Conservation (phyloP, 2,888 invertebrate genomes). For the Volucella inflata region DNA sequence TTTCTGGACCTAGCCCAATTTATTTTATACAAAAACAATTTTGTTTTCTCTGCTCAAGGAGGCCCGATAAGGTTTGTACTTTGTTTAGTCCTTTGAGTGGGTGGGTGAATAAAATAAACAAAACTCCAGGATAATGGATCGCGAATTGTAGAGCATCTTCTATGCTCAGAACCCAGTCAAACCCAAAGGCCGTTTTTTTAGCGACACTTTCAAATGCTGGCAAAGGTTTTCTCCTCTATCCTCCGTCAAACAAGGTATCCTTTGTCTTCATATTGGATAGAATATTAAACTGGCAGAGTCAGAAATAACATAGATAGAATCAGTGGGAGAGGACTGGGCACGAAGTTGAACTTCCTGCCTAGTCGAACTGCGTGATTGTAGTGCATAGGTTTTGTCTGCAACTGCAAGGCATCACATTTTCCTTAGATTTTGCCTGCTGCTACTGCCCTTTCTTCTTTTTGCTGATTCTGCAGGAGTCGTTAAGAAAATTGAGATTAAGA, state of each 20-base stretch:
- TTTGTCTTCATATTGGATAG: conserved; percentile 57
- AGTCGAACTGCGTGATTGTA: conserved; percentile 64
- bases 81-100: conserved; percentile 20
- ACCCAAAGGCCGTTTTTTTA: conserved; percentile 36
- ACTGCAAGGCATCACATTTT: conserved; percentile 46
- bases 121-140: conserved; percentile 27
- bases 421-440: not conserved
- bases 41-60: conserved; percentile 28
- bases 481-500: conserved; percentile 74
- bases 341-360: conserved; percentile 43
- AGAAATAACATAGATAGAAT: conserved; percentile 55
- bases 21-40: conserved; percentile 58
- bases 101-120: conserved; percentile 15
- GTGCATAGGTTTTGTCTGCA: conserved; percentile 63
- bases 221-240: conserved; percentile 18
- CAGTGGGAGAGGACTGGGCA: not conserved
- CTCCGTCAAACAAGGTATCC: conserved; percentile 37
- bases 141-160: conserved; percentile 27
- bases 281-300: conserved; percentile 50
- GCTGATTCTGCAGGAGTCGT: conserved; percentile 66
- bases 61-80: conserved; percentile 39
- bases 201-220: conserved; percentile 12
- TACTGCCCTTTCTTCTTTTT: not conserved
- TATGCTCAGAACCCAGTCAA: conserved; percentile 3
- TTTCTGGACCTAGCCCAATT: conserved; percentile 69